Evolutionary conservation across 2,113 vertebrate species (phyloP).

Genomic region (Aphelocoma coerulescens): DNA sequence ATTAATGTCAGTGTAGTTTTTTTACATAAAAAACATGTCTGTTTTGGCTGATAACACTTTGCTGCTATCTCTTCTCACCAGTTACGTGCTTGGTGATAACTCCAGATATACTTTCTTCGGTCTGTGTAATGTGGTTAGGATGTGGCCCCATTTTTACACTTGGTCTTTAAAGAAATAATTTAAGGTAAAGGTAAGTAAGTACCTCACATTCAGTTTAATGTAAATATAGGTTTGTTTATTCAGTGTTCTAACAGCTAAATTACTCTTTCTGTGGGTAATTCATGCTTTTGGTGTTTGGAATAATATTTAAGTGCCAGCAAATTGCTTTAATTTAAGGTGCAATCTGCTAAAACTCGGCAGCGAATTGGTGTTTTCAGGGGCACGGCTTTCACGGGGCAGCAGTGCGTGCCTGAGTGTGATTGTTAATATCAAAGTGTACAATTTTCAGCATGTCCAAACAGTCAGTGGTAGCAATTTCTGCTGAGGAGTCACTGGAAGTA

Average conservation of each 20-base stretch:
- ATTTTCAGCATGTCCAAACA: not conserved
- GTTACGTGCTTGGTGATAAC: not conserved
- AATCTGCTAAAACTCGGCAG: not conserved
- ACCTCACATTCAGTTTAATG: not conserved
- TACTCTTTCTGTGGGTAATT: conserved; percentile 19
- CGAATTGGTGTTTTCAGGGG: not conserved
- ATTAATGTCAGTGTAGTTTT: not conserved
- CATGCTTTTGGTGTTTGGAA: not conserved
- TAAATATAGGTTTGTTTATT: not conserved
- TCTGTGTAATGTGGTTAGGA: not conserved
- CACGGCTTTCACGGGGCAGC: not conserved
- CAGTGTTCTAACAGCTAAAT: not conserved
- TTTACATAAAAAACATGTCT: not conserved
- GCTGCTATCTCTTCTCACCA: not conserved
- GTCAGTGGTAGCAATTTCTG: not conserved
- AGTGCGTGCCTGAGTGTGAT: not conserved
- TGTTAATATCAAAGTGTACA: not conserved
- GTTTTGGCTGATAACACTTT: not conserved
- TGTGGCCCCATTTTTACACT: not conserved
- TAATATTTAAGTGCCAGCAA: conserved; percentile 22
- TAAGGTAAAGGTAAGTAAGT: not conserved
- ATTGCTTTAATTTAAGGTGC: conserved; percentile 36
- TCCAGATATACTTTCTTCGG: not conserved
- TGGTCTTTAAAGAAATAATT: not conserved
- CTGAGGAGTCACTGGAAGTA: conserved; percentile 16